Conservation (phyloP, 1,140 invertebrate species). For the Sycophila sp. region DNA sequence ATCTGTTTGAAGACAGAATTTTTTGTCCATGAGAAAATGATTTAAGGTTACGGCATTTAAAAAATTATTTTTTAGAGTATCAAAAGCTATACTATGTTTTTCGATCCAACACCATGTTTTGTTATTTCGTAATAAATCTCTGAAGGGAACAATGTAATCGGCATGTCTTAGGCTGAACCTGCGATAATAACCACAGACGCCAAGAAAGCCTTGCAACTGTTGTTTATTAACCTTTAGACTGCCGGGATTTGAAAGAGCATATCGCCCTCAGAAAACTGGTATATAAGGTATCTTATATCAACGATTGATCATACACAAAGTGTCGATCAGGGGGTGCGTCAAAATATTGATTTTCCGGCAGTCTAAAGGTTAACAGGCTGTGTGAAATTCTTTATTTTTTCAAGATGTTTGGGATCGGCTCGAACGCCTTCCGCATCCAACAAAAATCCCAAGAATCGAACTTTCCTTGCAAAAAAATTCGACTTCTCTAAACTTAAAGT, state of each 20-base stretch:
- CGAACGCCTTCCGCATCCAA: constrained; percentile 28
- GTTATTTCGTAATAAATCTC: constrained; percentile 32
- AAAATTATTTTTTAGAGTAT: constrained; percentile 38
- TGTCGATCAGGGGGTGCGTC: no score
- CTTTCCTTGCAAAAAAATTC: constrained; percentile 12
- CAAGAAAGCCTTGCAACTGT: constrained; percentile 40
- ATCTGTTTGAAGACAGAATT: constrained; percentile 37
- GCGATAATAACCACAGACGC: constrained; percentile 36
- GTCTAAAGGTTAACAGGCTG: no score
- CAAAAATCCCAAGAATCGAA: constrained; percentile 41
- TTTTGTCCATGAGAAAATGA: not conserved
- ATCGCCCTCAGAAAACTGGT: no score
- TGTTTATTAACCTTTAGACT: no score
- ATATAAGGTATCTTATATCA: no score
- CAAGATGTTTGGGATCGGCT: constrained; percentile 14
- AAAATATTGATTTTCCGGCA: no score
- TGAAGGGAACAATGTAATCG: constrained; percentile 31
- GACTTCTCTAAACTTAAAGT: constrained; percentile 42
- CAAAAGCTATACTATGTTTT: constrained; percentile 26
- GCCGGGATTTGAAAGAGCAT: no score
- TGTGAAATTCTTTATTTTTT: constrained; percentile 34
- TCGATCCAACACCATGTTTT: constrained; percentile 36
- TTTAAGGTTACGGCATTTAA: constrained; percentile 6
- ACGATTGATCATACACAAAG: no score
- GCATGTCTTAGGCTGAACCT: constrained; percentile 35